Evolutionary conservation across 1,140 invertebrate genomes (phyloP).

Genomic region (Drosophila ercepeae): DNA sequence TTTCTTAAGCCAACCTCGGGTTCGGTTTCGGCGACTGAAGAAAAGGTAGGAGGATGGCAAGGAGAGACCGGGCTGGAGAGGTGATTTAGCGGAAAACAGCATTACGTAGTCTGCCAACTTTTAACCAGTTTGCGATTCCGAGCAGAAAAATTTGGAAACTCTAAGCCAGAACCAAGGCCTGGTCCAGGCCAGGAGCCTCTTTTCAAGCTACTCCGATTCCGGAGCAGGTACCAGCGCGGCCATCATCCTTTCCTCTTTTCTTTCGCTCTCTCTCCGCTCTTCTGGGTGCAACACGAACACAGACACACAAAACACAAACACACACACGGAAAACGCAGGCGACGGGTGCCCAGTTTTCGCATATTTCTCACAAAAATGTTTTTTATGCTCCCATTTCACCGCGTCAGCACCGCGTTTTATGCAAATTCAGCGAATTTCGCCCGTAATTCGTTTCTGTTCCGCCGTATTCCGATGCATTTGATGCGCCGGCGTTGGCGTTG

Average conservation of each 20-base stretch:
- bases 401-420: conserved; percentile 59
- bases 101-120: conserved; percentile 61
- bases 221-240: conserved; percentile 69
- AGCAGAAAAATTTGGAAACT: conserved; percentile 15
- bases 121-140: conserved; percentile 71
- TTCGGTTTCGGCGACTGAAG: conserved; percentile 3
- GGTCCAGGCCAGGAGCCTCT: conserved; percentile 24
- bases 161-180: background rate
- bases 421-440: conserved; percentile 50
- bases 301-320: conserved; percentile 7
- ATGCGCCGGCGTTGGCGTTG: conserved; percentile 43
- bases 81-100: conserved; percentile 65
- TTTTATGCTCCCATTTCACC: conserved; percentile 67
- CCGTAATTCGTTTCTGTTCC: background rate
- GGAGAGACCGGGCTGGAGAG: conserved; percentile 13
- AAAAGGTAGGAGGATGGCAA: background rate
- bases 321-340: conserved; percentile 31
- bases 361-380: conserved; percentile 62
- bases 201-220: conserved; percentile 58
- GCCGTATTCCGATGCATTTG: conserved; percentile 58
- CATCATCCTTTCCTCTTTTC: conserved; percentile 52
- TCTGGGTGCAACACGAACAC: conserved; percentile 33
- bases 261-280: conserved; percentile 12
- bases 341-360: conserved; percentile 57
- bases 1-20: conserved; percentile 68